phyloP scores from a whole-genome alignment of 1,140 invertebrate genomes.

The Brachionus sp. region DNA sequence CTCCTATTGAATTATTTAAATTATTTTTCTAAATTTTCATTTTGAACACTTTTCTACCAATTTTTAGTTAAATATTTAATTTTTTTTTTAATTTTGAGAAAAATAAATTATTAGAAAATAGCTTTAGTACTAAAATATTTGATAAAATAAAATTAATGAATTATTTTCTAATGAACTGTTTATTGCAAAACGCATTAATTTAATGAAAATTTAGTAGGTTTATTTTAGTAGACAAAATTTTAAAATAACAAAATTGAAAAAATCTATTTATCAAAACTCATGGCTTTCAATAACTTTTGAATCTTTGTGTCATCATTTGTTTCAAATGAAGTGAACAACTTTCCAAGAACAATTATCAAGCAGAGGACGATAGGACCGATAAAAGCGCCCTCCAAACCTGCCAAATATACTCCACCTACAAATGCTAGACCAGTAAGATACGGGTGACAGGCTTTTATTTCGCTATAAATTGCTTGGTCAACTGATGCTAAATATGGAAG shows the following conservation, averaged over 20 bases:
- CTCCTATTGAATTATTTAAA: too few species aligned
- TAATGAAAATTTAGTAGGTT: neutral
- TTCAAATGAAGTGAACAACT: neutral
- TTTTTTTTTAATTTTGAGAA: too few species aligned
- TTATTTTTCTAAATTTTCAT: too few species aligned
- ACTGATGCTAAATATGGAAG: conserved; percentile 76
- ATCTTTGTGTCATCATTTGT: neutral
- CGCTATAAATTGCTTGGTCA: conserved; percentile 89
- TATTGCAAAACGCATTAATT: neutral
- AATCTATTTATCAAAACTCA: neutral
- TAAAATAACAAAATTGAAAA: neutral
- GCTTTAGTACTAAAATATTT: too few species aligned
- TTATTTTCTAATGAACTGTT: neutral
- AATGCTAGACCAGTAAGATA: conserved; percentile 96
- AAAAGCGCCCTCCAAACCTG: conserved; percentile 91
- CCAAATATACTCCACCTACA: conserved; percentile 93
- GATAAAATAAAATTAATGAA: neutral
- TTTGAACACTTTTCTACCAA: too few species aligned
- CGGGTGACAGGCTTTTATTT: conserved; percentile 68
- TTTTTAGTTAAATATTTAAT: neutral
- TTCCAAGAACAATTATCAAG: conserved; percentile 67
- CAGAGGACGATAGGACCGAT: conserved; percentile 90
- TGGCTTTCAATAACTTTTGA: neutral
- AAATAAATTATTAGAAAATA: too few species aligned
- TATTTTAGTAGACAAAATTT: neutral